Evolutionary conservation across 2,797 vertebrate genomes (phyloP), one percentile per base, ranked within the genome.

Genomic region (Scyliorhinus canicula): DNA sequence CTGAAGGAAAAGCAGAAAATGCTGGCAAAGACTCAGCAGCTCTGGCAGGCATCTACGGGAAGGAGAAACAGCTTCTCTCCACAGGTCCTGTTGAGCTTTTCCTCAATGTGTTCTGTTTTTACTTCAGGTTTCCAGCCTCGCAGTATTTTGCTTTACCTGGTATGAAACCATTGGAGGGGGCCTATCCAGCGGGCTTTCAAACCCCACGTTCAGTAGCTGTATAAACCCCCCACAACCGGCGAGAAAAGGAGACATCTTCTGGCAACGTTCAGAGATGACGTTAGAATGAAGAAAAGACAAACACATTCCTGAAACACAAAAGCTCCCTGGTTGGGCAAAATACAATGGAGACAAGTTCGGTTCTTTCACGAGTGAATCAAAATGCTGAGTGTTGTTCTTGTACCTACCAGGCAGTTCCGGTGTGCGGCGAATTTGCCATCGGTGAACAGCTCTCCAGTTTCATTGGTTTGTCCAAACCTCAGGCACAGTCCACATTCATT

Each of bases 351-450:
- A 90, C 55, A 21, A 57, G 5, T 35, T 55, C 14, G 9, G 50
- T 86, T 35, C 26, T 55, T 14, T 88, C 40, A 24, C 74, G 24
- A 47, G 9, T 0, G 6, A 65, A 50, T 35, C 26, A 35, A 60
- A 77, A 52, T 67, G 4, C 21, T 47, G 50, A 71, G 44, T 50
- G 47, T 60, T 52, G 12, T 55, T 35, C 35, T 44, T 6, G 16
- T 11, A 95, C 95, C 93, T 95, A 95, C 95, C 95, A 95, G 63
- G n/a, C 95, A 95, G 65, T 95, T 95, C 9, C 95, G 84, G 47
- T 95, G 95, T 3, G 28, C 95, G 55, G 95, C 93, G 11, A 95
- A 35, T 4, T 8, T 5, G 26, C 57, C 44, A 31, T 95, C 77
- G 5, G 9, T 84, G 19, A 95, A 52, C 2, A 95, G 63, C 21